phyloP scores from a whole-genome alignment of 2,113 vertebrate genomes.

The Ceyx cyanopectus region DNA sequence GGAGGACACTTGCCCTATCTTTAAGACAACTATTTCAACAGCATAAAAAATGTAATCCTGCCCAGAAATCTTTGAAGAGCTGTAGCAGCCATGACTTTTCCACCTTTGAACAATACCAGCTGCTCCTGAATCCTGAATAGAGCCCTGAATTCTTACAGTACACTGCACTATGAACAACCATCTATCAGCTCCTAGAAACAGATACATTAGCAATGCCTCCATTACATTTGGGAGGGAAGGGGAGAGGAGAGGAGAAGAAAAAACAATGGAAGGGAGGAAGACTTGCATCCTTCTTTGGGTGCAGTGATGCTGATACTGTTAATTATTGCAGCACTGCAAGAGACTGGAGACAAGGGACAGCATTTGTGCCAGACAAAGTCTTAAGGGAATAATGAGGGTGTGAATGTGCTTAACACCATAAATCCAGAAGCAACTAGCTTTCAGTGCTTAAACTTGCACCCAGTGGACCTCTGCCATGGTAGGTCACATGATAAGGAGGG shows the following conservation, averaged over 20 bases:
- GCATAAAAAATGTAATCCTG: not conserved
- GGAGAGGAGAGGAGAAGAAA: not conserved
- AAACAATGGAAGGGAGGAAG: not conserved
- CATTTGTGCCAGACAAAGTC: not conserved
- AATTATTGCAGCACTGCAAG: not conserved
- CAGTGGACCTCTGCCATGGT: not conserved
- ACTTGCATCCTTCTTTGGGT: not conserved
- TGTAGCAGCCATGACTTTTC: not conserved
- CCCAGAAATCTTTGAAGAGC: not conserved
- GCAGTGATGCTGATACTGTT: not conserved
- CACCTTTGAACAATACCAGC: fast-evolving
- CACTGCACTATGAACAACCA: not conserved
- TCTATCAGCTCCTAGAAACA: not conserved
- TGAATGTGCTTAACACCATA: not conserved
- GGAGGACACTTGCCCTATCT: not conserved
- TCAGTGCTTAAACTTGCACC: not conserved
- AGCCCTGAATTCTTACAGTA: not conserved
- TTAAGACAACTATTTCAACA: not conserved
- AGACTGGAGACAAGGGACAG: not conserved
- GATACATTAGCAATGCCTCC: not conserved
- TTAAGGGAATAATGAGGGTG: not conserved
- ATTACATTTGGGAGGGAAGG: not conserved
- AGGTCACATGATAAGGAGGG: fast-evolving
- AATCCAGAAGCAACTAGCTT: not conserved
- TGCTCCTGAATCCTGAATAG: not conserved